A percentile compares a stretch with the other conserved stretches of the same genome.
phyloP scores from a whole-genome alignment of 2,113 vertebrate species.

The Psephotus haematonotus region DNA sequence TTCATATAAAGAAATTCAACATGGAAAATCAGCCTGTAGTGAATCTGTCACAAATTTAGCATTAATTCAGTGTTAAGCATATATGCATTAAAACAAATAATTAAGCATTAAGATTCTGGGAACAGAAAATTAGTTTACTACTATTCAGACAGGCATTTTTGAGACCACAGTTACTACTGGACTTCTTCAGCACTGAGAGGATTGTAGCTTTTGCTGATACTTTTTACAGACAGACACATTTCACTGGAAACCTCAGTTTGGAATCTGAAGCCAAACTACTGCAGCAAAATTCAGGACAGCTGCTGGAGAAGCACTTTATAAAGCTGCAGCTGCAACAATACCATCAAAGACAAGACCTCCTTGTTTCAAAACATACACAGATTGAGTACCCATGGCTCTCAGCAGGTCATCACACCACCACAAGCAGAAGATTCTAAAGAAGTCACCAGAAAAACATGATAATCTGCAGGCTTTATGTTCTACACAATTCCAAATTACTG shows the following conservation, averaged over 20 bases:
- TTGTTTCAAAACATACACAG: background rate
- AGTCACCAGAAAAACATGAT: background rate
- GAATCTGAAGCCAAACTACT: background rate
- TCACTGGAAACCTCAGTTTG: background rate
- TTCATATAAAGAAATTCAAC: background rate
- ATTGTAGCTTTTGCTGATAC: background rate
- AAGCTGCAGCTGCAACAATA: background rate
- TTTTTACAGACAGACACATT: background rate
- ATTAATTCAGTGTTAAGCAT: background rate
- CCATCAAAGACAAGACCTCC: background rate
- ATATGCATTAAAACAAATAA: background rate
- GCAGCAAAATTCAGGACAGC: background rate
- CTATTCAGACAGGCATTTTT: background rate
- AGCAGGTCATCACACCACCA: background rate
- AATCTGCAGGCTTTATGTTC: background rate
- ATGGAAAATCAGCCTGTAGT: background rate
- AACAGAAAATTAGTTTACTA: background rate
- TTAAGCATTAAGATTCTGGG: background rate
- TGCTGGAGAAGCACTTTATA: background rate
- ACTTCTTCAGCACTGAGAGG: background rate
- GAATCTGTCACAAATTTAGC: background rate
- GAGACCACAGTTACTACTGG: background rate
- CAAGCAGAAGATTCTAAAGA: background rate
- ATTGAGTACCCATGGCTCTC: background rate
- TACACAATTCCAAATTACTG: background rate